phyloP scores from a whole-genome alignment of 2,888 invertebrate species.

The Stratiomys singularior region DNA sequence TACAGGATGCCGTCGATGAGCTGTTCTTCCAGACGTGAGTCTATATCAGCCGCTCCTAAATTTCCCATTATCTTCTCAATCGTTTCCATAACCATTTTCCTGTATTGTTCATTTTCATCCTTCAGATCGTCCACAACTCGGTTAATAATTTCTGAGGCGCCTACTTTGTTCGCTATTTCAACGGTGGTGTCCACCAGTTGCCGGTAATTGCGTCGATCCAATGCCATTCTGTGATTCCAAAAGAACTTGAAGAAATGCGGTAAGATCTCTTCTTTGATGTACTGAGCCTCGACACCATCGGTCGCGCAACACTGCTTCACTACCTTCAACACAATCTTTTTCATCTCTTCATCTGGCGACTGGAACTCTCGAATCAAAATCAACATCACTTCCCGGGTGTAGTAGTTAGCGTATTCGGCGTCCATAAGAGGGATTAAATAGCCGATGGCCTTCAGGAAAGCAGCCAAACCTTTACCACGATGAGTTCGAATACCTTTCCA shows the following conservation, averaged over 20 bases:
- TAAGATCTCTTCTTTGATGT: constrained; percentile 98
- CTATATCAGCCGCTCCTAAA: constrained; percentile 97
- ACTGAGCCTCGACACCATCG: constrained; percentile 99
- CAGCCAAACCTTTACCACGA: constrained; percentile 92
- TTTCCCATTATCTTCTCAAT: constrained; percentile 99
- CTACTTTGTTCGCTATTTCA: constrained; percentile 99
- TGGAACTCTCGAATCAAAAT: constrained; percentile 99
- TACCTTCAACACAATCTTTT: constrained; percentile 99
- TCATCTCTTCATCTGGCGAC: constrained; percentile 99
- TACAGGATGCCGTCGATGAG: constrained; percentile 99
- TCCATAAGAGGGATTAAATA: constrained; percentile 99
- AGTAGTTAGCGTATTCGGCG: constrained; percentile 99
- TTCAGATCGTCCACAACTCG: constrained; percentile 98
- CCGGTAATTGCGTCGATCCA: constrained; percentile 96
- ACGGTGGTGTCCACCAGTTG: constrained; percentile 99
- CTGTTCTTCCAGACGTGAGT: constrained; percentile 97
- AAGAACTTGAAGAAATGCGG: constrained; percentile 99
- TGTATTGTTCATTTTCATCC: constrained; percentile 99
- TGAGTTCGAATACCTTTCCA: constrained; percentile 99
- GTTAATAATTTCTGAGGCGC: constrained; percentile 99
- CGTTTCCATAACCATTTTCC: constrained; percentile 99
- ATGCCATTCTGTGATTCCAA: constrained; percentile 99
- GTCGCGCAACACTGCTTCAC: constrained; percentile 99
- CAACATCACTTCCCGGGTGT: constrained; percentile 92
- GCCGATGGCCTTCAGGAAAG: constrained; percentile 99